These are phyloP conservation scores for Brachyhypopomus occidentalis DNA, from an alignment of 2,113 vertebrate genomes.

Conservation along the genomic window DNA sequence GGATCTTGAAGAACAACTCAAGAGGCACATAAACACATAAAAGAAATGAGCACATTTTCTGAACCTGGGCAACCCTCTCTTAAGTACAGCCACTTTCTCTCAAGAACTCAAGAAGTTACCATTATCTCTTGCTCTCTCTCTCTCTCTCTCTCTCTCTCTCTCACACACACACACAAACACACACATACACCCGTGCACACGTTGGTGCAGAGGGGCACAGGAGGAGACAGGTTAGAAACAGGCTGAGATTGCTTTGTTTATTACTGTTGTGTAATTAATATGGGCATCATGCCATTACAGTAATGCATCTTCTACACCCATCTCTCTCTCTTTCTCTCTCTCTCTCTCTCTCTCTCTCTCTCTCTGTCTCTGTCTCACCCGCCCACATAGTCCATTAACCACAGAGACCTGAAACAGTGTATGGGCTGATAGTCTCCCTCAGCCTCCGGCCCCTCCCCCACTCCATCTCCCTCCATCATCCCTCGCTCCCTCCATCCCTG, in stretches of 20 bases:
- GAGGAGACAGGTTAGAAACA: conserved; percentile 28
- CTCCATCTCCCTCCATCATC: conserved; percentile 45
- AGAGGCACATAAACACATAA: conserved; percentile 12
- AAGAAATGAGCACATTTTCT: conserved; percentile 38
- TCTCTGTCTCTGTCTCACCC: conserved; percentile 37
- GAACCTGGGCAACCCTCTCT: conserved; percentile 35
- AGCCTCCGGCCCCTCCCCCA: conserved; percentile 49
- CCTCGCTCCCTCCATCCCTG: conserved; percentile 5
- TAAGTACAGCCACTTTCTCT: conserved; percentile 33
- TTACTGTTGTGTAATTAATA: conserved; percentile 57
- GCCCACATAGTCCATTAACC: conserved; percentile 58
- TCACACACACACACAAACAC: not conserved
- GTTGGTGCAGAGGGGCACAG: not conserved
- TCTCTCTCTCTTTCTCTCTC: conserved; percentile 29
- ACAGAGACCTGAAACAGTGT: conserved; percentile 51
- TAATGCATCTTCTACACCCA: conserved; percentile 28
- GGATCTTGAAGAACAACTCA: conserved; percentile 25
- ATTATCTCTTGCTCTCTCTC: not conserved
- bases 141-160: not conserved
- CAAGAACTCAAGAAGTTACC: not conserved
- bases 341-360: conserved; percentile 39
- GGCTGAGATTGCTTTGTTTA: conserved; percentile 47
- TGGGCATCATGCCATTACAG: conserved; percentile 53
- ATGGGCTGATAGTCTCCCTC: conserved; percentile 52
- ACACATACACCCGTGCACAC: not conserved